These are phyloP conservation scores for Mustelus asterias DNA, from an alignment of 2,113 vertebrate species.

Conservation along the genomic window DNA sequence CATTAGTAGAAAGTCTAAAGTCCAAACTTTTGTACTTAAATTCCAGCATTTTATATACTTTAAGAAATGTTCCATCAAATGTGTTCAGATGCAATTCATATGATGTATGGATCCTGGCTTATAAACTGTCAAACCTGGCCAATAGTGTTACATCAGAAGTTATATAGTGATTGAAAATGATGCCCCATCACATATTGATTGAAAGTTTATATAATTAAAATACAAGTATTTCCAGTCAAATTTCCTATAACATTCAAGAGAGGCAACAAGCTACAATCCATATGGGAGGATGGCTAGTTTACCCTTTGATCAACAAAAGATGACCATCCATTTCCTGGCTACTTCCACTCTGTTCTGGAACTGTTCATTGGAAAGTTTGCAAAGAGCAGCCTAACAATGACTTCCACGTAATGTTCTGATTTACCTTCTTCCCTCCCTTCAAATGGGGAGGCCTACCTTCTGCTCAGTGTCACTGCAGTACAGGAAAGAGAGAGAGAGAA, in stretches of 20 bases:
- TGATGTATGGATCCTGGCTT: background rate
- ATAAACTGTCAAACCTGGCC: background rate
- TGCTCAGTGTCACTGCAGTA: too few relatives aligned
- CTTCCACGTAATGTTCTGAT: too few relatives aligned
- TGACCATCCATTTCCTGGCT: too few relatives aligned
- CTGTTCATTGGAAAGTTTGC: too few relatives aligned
- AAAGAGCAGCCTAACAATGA: too few relatives aligned
- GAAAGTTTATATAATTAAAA: background rate
- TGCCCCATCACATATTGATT: background rate
- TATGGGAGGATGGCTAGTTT: background rate
- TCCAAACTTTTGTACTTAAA: background rate
- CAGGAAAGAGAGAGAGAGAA: too few relatives aligned
- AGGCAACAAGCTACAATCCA: background rate
- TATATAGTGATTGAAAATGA: background rate
- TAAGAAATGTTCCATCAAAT: background rate
- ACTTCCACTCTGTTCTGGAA: too few relatives aligned
- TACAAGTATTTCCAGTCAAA: background rate
- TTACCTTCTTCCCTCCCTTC: too few relatives aligned
- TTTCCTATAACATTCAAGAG: background rate
- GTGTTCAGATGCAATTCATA: background rate
- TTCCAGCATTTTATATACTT: background rate
- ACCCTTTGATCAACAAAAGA: background rate
- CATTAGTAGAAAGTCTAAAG: background rate
- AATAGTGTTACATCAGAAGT: background rate
- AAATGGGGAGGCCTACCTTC: too few relatives aligned